Evolutionary conservation across 1,140 invertebrate genomes (phyloP).

Genomic region (Cataglyphis hispanica): DNA sequence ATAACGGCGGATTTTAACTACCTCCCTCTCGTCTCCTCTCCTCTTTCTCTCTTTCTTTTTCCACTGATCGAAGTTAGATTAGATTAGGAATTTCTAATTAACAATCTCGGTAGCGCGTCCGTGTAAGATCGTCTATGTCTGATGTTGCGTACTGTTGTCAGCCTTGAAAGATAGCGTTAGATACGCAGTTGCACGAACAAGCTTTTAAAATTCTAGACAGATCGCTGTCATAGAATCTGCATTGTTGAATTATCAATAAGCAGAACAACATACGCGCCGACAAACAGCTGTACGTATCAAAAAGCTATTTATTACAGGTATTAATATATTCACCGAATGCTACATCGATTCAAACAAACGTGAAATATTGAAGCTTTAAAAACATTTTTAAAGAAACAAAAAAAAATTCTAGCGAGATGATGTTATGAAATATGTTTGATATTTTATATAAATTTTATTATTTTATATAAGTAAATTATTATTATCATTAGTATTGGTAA

Average conservation of each 20-base stretch:
- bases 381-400: constrained; percentile 1
- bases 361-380: not conserved
- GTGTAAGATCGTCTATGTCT: not conserved
- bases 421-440: not conserved
- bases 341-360: not conserved
- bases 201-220: constrained; percentile 37
- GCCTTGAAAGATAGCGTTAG: constrained; percentile 17
- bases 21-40: not conserved
- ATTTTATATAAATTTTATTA: too few species aligned
- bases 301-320: not conserved
- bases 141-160: constrained; percentile 6
- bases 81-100: constrained; percentile 59
- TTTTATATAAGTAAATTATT: too few species aligned
- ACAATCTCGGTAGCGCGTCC: not conserved
- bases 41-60: not conserved
- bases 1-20: constrained; percentile 38
- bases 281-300: not conserved
- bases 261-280: not conserved
- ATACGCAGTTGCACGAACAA: not conserved
- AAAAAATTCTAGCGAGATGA: not conserved
- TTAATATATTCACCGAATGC: not conserved
- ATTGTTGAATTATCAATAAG: constrained; percentile 8
- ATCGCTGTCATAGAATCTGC: not conserved
- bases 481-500: too few species aligned
- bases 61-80: constrained; percentile 6